These are phyloP conservation scores for Poicephalus gulielmi DNA, from an alignment of 2,113 vertebrate genomes.

Conservation along the genomic window DNA sequence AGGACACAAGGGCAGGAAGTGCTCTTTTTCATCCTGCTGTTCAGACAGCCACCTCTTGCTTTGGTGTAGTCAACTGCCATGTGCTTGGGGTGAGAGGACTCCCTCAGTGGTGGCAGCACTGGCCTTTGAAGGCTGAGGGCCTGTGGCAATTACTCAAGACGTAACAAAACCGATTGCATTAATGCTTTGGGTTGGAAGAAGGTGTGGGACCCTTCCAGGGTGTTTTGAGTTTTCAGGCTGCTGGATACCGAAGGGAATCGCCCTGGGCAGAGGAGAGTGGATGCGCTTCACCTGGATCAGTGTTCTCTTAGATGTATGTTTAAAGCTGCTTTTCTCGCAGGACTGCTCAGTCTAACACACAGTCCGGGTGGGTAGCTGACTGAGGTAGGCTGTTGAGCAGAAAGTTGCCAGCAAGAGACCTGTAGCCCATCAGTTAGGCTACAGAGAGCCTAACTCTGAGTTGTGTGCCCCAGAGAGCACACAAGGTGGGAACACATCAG, in stretches of 20 bases:
- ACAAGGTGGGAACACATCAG: background rate
- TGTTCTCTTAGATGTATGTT: background rate
- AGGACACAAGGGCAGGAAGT: background rate
- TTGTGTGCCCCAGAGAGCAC: background rate
- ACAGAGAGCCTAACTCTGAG: too few species aligned
- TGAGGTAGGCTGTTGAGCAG: background rate
- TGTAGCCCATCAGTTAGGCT: background rate
- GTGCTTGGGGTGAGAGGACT: background rate
- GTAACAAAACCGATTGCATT: background rate
- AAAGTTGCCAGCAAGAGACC: background rate
- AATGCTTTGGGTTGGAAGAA: background rate
- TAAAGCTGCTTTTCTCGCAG: background rate
- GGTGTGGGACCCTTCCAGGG: accelerated
- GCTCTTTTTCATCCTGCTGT: background rate
- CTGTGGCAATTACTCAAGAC: background rate
- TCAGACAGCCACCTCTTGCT: background rate
- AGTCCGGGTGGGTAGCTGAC: background rate
- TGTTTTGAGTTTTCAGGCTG: background rate
- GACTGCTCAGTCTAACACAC: background rate
- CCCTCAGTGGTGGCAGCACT: background rate
- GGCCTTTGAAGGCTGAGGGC: background rate
- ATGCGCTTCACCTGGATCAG: background rate
- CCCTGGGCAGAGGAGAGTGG: background rate
- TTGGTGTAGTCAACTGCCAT: background rate
- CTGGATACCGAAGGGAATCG: too few species aligned